Base-by-base conservation (phyloP, 2,888 invertebrate genomes). In the Eustalomyia histrio region DNA sequence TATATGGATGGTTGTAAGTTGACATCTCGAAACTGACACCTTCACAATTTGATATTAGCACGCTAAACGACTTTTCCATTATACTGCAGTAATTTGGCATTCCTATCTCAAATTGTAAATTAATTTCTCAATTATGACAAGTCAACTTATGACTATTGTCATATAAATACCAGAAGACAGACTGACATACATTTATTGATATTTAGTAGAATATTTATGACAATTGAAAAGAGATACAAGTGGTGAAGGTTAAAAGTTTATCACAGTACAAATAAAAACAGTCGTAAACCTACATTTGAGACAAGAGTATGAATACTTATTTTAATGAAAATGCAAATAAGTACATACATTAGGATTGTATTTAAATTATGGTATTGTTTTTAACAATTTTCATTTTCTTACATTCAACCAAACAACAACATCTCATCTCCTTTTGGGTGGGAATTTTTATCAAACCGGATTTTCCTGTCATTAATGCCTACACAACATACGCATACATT, bases 131-230 rank as follows among this genome's bases (percentile, higher is more conserved):
- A n/a, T n/a, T n/a, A n/a, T n/a, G n/a, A n/a, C n/a, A n/a, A n/a
- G 29, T 6, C 29, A 29, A 6, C 6, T 29, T 29, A 29, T 29
- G 29, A 29, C 29, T 7, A 29, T 29, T 7, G 29, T 7, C 1
- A 29, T 6, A 29, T 7, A 29, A 6, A 7, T 29, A 29, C 3
- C 29, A 29, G 3, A 29, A 29, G 29, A 29, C 29, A 12, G 12
- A 29, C 29, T 3, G 12, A 21, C 18, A 57, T 21, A 14, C 33
- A 64, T 71, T 74, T 75, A 69, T 79, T 74, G 79, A 69, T 69
- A 79, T 79, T 75, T 72, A 67, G 75, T 65, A 29, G 12, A 57
- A 67, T 67, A 80, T 80, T 75, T 80, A 76, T 80, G 75, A 76
- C 80, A 76, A 72, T 80, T 67, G 75, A 71, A 75, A 65, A 69